Base-by-base conservation (phyloP, 2,797 vertebrate species). In the Mus caroli region DNA sequence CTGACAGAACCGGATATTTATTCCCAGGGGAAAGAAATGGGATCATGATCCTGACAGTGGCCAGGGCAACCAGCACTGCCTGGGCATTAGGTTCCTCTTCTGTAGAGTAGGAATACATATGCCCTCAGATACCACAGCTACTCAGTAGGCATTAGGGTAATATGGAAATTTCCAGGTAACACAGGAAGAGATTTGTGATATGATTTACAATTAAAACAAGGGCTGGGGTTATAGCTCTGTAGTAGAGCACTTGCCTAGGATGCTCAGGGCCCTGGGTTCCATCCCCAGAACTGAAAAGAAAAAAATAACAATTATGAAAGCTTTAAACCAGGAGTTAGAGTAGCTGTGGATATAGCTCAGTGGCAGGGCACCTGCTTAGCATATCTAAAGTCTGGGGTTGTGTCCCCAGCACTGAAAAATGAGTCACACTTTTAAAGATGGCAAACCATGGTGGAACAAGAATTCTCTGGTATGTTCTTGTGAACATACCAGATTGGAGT, bases 171-270 rank as follows among this genome's bases (percentile, higher is more conserved):
- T 15, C 73, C 89, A 62, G 11, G 80, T 83, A 83, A 76, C 62
- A 71, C 20, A 82, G 28, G 67, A 40, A 91, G 31, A 90, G 19
- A 75, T 7, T 2, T 62, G 26, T 76, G 43, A 75, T 73, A 11
- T 50, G 64, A 83, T 28, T 94, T n/a, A 79, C 46, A 46, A n/a
- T 92, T 77, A 60, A 92, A 75, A 91, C 58, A 79, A 75, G 58
- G 71, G 46, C 58, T 84, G 37, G 60, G 69, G 19, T 46, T 43
- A 22, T 77, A 77, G 46, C 69, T 94, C 78, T 76, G 15, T 67
- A 9, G 58, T 76, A 76, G 6, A 56, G 20, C 60, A 84, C 79
- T 94, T 76, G 58, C 56, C 86, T 67, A 64, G 69, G 56, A 56
- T 64, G 46, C 69, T 83, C 78, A 67, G 83, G 69, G 46, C 19